Conservation (phyloP, 2,113 vertebrate species). For the Sphyrna mokarran region DNA sequence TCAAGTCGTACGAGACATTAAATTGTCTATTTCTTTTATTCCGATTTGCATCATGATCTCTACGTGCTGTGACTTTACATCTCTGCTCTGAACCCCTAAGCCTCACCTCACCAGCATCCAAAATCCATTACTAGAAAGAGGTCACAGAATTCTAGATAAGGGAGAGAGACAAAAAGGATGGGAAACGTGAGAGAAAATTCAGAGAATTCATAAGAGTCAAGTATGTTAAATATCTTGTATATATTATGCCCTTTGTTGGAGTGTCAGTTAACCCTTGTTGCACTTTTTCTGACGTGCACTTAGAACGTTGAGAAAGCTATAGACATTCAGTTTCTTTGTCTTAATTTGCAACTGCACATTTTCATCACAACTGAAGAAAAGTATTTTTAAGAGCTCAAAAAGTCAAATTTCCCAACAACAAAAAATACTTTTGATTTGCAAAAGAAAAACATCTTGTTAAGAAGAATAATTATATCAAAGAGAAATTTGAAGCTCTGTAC, state of each 20-base stretch:
- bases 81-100: neutral
- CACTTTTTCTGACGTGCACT: neutral
- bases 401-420: neutral
- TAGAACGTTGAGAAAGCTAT: neutral
- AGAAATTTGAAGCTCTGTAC: neutral
- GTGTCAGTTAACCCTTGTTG: neutral
- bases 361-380: neutral
- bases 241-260: neutral
- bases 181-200: neutral
- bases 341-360: neutral
- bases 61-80: neutral
- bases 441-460: neutral
- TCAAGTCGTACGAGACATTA: neutral
- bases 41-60: neutral
- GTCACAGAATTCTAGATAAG: neutral
- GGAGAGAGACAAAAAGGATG: neutral
- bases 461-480: neutral
- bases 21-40: neutral
- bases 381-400: neutral
- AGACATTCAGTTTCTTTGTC: neutral
- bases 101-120: neutral
- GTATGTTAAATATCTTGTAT: neutral
- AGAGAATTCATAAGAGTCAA: neutral
- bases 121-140: neutral
- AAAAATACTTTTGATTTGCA: neutral